These are phyloP conservation scores for Melanchra persicariae DNA, from an alignment of 2,888 invertebrate genomes.

Conservation along the genomic window DNA sequence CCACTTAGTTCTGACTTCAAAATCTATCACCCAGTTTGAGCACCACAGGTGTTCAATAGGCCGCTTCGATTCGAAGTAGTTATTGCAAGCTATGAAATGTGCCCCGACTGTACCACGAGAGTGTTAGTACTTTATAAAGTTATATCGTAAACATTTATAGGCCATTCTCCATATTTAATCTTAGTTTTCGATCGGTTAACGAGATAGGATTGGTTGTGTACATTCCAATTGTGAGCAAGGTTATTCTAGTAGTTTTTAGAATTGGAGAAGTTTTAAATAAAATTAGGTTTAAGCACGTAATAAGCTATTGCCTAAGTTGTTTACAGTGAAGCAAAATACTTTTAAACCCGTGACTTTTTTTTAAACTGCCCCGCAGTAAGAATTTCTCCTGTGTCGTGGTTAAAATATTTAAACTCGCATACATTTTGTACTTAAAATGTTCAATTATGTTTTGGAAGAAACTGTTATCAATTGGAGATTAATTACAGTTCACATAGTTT, in stretches of 20 bases:
- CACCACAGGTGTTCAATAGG: conserved; percentile 46
- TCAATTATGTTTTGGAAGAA: no score
- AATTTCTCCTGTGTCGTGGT: no score
- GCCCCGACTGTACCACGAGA: conserved; percentile 33
- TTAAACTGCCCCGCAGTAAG: no score
- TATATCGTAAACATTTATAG: conserved; percentile 62
- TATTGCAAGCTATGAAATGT: conserved; percentile 55
- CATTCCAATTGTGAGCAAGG: conserved; percentile 7
- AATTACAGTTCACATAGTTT: no score
- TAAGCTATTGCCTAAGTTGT: neutral
- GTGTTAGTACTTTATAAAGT: conserved; percentile 46
- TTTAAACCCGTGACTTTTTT: no score
- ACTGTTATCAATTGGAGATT: no score
- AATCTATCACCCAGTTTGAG: conserved; percentile 41
- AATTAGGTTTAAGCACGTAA: neutral
- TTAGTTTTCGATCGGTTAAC: conserved; percentile 32
- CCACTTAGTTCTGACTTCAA: neutral
- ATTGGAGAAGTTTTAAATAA: conserved; percentile 21
- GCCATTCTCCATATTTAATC: conserved; percentile 53
- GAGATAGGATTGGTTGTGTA: conserved; percentile 28
- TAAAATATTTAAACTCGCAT: no score
- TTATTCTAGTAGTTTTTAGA: conserved; percentile 22
- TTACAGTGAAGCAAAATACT: no score
- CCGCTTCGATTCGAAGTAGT: conserved; percentile 57
- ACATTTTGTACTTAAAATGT: neutral